Percentiles rank a stretch among this genome's conserved stretches.
Conservation (phyloP, 2,888 invertebrate genomes). For the Clepsis dumicolana region DNA sequence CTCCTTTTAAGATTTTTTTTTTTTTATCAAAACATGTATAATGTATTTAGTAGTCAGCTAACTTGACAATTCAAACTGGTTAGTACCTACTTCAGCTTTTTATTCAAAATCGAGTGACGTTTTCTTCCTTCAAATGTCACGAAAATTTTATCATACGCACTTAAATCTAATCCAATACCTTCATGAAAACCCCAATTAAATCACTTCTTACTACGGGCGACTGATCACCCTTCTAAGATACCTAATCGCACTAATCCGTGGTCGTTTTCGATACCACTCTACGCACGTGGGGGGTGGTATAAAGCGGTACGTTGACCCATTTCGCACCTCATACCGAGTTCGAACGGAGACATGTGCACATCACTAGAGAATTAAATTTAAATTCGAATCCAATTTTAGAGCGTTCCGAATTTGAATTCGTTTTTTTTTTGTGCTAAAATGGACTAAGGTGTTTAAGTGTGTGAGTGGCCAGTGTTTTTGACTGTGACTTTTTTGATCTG, state of each 20-base stretch:
- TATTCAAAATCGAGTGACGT: too few species aligned
- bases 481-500: conserved; percentile 39
- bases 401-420: conserved; percentile 27
- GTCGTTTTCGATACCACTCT: conserved; percentile 18
- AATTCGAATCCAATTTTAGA: neutral
- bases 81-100: too few species aligned
- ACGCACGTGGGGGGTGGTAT: conserved; percentile 70
- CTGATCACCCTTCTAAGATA: conserved; percentile 37
- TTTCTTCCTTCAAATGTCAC: too few species aligned
- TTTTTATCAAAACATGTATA: too few species aligned
- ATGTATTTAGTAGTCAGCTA: too few species aligned
- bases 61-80: too few species aligned
- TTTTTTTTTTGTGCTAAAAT: conserved; percentile 39
- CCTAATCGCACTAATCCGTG: conserved; percentile 16
- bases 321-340: conserved; percentile 67
- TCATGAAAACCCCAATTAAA: conserved; percentile 10
- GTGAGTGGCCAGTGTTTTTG: conserved; percentile 46
- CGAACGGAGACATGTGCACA: conserved; percentile 47
- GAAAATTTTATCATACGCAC: neutral
- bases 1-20: too few species aligned
- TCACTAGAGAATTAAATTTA: conserved; percentile 11
- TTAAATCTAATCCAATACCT: neutral
- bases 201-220: conserved; percentile 15
- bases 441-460: conserved; percentile 43
- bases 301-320: conserved; percentile 76